A percentile compares a stretch with the other conserved stretches of the same genome.
phyloP scores from a whole-genome alignment of 2,888 invertebrate genomes.

The Agonopterix heracliana region DNA sequence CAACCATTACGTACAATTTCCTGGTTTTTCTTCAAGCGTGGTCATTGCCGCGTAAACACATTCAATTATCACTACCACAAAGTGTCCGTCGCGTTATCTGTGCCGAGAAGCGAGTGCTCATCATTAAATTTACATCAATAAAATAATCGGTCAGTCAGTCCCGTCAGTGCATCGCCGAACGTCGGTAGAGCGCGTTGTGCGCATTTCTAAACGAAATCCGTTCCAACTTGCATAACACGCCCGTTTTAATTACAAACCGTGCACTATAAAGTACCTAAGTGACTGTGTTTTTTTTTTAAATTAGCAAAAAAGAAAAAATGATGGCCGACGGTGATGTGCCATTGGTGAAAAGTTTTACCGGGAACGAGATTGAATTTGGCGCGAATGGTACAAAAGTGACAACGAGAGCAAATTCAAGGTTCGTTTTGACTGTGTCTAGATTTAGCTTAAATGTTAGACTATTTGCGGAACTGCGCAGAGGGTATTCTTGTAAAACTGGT shows the following conservation, averaged over 20 bases:
- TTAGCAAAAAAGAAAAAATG: slow-evolving; percentile 25
- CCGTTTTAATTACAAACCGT: background rate
- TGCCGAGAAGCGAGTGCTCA: slow-evolving; percentile 35
- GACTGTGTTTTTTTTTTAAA: slow-evolving; percentile 15
- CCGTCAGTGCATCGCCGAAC: slow-evolving; percentile 34
- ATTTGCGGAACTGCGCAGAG: background rate
- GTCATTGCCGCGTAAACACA: slow-evolving; percentile 35
- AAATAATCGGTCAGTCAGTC: slow-evolving; percentile 49
- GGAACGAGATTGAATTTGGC: slow-evolving; percentile 62
- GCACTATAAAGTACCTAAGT: slow-evolving; percentile 8
- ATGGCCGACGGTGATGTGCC: slow-evolving; percentile 70
- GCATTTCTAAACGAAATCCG: slow-evolving; percentile 4
- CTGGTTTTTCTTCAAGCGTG: slow-evolving; percentile 2
- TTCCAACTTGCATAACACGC: background rate
- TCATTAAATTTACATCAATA: slow-evolving; percentile 63
- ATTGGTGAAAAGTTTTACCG: slow-evolving; percentile 60
- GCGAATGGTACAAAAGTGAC: slow-evolving; percentile 55
- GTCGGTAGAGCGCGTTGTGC: slow-evolving; percentile 27
- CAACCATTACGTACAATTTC: background rate
- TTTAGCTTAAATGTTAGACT: background rate
- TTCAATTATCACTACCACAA: slow-evolving; percentile 64
- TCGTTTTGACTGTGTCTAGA: background rate
- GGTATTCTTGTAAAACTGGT: background rate
- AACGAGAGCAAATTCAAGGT: slow-evolving; percentile 63
- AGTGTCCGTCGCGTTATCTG: slow-evolving; percentile 59